A percentile compares a stretch with the other conserved stretches of the same genome.
Conservation (phyloP, 2,797 vertebrate species). For the Chaenodraco wilsoni region DNA sequence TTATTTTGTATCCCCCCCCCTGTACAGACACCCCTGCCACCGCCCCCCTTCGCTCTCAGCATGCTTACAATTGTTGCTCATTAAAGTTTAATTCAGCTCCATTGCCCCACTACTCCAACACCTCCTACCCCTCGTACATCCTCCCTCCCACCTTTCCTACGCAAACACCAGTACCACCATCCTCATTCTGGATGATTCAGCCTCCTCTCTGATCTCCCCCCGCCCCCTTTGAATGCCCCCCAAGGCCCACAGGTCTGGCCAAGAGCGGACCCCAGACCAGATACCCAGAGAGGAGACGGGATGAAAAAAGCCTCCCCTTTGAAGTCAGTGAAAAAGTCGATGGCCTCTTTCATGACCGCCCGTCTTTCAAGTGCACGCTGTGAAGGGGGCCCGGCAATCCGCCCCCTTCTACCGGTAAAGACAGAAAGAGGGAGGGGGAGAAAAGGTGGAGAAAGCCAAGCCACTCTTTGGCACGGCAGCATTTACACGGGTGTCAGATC, state of each 20-base stretch:
- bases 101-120: slow-evolving; percentile 73
- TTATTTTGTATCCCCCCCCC: slow-evolving; percentile 56
- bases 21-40: slow-evolving; percentile 46
- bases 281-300: slow-evolving; percentile 81
- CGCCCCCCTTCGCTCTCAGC: slow-evolving; percentile 69
- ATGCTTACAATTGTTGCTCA: slow-evolving; percentile 87
- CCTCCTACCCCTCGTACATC: slow-evolving; percentile 70
- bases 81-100: slow-evolving; percentile 86
- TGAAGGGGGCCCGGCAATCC: slow-evolving; percentile 78
- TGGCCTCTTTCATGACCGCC: slow-evolving; percentile 86
- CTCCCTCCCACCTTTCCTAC: slow-evolving; percentile 54
- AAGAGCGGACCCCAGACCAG: slow-evolving; percentile 80
- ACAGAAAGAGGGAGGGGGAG: slow-evolving; percentile 48
- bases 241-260: slow-evolving; percentile 85
- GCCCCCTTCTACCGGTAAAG: slow-evolving; percentile 80
- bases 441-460: slow-evolving; percentile 48
- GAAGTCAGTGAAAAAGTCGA: slow-evolving; percentile 86
- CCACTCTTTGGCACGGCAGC: slow-evolving; percentile 61
- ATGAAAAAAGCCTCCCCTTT: slow-evolving; percentile 82
- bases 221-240: slow-evolving; percentile 81
- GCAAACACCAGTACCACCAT: slow-evolving; percentile 59
- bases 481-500: slow-evolving; percentile 49
- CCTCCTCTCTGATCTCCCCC: slow-evolving; percentile 84
- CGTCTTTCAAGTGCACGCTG: slow-evolving; percentile 86
- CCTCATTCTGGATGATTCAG: slow-evolving; percentile 80